Base-by-base conservation (phyloP, 2,888 invertebrate genomes). In the Dynastes grantii region DNA sequence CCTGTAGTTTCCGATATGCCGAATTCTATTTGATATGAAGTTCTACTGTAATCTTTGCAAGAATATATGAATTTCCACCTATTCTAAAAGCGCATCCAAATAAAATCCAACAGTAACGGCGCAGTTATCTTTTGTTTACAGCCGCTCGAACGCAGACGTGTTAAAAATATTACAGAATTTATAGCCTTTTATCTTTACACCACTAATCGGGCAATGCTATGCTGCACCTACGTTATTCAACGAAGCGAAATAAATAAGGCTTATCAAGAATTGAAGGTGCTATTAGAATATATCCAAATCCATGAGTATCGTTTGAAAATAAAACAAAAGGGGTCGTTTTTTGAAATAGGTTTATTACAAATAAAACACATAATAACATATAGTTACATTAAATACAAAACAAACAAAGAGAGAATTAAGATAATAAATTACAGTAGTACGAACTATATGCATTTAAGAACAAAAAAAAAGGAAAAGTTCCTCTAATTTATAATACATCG, bases 261-360 rank as follows among this genome's bases (percentile, higher is more conserved):
- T 45, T 61, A 75, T 75, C 81, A 79, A 81, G 82, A 82, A 83
- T 80, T 83, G 84, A 84, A 83, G 82, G 81, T 82, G 83, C 84
- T 83, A 84, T 83, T 80, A 84, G 81, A 80, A 81, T 67, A 77
- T 58, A 61, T 68, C 8, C 13, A 65, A 58, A 16, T 45, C 32
- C 37, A 53, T 9, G 27, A 40, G 64, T 58, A n/a, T 11, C 27
- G 51, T 32, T 27, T 4, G 11, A n/a, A 78, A 81, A 80, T 78
- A 77, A 81, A 79, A 76, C 79, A 78, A 80, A 80, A 8, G 5
- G 29, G 70, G 3, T 76, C 67, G 4, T 32, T 64, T 70, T 71
- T 63, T 22, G 27, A 80, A 75, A 68, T 55, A 65, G 29, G 55
- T 76, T 76, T 78, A 78, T 78, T 78, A 68, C 61, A 64, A 77